phyloP scores from a whole-genome alignment of 2,797 vertebrate genomes.

The Anguilla marmorata region DNA sequence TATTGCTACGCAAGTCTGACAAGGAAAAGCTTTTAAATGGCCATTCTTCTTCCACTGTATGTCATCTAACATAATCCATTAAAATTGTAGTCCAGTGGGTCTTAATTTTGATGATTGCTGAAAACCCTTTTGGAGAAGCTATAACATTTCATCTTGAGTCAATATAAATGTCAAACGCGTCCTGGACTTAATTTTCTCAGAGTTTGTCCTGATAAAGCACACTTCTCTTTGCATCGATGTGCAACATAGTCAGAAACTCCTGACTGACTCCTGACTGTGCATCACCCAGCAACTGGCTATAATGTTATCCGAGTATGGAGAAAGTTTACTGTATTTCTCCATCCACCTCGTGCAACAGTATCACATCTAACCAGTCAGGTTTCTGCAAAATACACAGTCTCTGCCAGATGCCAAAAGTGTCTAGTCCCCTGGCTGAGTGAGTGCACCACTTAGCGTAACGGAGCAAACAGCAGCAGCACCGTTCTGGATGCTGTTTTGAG shows the following conservation, averaged over 20 bases:
- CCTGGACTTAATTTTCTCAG: not conserved
- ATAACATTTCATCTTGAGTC: too few species aligned
- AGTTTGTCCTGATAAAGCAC: not conserved
- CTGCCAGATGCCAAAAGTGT: not conserved
- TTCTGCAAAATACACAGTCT: not conserved
- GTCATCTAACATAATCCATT: not conserved
- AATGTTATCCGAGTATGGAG: not conserved
- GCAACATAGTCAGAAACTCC: not conserved
- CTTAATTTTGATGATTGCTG: too few species aligned
- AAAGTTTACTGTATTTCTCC: not conserved
- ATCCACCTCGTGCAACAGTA: too few species aligned
- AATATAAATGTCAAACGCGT: too few species aligned
- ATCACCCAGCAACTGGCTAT: not conserved
- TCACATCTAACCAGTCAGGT: not conserved
- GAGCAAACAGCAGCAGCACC: not conserved
- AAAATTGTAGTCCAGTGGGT: too few species aligned
- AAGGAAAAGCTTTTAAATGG: not conserved
- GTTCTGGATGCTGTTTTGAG: not conserved
- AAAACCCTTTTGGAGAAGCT: too few species aligned
- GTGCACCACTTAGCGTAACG: not conserved
- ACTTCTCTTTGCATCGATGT: not conserved
- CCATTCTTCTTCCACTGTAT: not conserved
- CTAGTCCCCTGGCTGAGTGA: not conserved
- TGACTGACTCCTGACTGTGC: not conserved
- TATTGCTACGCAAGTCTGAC: not conserved